phyloP scores from a whole-genome alignment of 2,888 invertebrate species.

The Heterodera filipjevi region DNA sequence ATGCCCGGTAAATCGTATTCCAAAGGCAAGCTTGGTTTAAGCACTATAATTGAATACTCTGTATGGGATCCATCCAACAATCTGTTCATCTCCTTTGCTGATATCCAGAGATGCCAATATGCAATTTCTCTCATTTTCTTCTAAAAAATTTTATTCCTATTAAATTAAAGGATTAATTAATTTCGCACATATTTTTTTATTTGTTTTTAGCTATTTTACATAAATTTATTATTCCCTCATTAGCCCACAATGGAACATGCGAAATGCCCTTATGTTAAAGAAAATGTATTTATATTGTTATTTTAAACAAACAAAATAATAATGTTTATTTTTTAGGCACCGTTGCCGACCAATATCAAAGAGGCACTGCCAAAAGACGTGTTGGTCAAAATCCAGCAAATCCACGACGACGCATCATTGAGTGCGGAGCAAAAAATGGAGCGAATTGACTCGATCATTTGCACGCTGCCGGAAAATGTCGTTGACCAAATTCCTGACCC shows the following conservation, averaged over 20 bases:
- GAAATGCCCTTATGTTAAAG: not conserved
- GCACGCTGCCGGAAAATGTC: not conserved
- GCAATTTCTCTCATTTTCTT: no score
- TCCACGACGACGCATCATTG: not conserved
- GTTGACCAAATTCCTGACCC: conserved; percentile 4
- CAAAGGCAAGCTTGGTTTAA: no score
- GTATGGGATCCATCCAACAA: no score
- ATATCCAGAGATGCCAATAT: no score
- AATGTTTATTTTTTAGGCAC: not conserved
- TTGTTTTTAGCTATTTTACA: not conserved
- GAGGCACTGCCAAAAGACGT: not conserved
- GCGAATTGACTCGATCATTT: not conserved
- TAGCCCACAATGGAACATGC: not conserved
- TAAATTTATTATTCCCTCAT: not conserved
- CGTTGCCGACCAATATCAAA: not conserved
- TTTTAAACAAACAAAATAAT: not conserved
- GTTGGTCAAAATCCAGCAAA: not conserved
- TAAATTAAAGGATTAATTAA: no score
- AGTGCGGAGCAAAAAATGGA: conserved; percentile 1
- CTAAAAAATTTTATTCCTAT: no score
- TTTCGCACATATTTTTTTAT: no score
- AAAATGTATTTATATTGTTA: not conserved
- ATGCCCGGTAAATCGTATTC: no score
- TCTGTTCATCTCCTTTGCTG: no score
- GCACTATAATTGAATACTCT: no score